Percentiles rank a stretch among this genome's conserved stretches.
phyloP scores from a whole-genome alignment of 2,888 invertebrate genomes.

The Glaucopsyche alexis region DNA sequence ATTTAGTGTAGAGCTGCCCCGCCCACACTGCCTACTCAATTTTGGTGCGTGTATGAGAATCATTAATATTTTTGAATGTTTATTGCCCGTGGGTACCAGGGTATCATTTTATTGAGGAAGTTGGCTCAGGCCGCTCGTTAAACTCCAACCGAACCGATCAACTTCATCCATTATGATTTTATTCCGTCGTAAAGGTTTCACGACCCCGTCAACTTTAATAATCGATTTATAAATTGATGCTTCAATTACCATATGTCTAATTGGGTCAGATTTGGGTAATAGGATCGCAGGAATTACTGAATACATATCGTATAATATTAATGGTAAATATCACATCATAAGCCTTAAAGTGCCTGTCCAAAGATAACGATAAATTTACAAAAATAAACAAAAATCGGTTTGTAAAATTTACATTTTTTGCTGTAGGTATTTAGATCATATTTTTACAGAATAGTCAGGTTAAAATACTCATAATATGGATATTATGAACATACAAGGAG shows the following conservation, averaged over 20 bases:
- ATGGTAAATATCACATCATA: not conserved
- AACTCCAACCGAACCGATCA: constrained; percentile 64
- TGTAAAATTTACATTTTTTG: too few relatives aligned
- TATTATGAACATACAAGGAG: too few relatives aligned
- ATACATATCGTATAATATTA: not conserved
- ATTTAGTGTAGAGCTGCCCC: constrained; percentile 24
- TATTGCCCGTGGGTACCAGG: constrained; percentile 40
- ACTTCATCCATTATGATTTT: constrained; percentile 75
- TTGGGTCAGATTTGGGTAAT: not conserved
- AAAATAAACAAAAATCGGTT: too few relatives aligned
- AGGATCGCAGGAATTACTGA: not conserved
- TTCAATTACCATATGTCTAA: not conserved
- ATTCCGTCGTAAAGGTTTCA: constrained; percentile 74
- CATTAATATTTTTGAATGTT: constrained; percentile 44
- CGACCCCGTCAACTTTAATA: constrained; percentile 57
- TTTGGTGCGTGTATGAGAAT: constrained; percentile 40
- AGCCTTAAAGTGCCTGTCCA: too few relatives aligned
- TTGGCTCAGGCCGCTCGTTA: constrained; percentile 67
- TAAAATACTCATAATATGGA: too few relatives aligned
- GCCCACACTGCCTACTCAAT: constrained; percentile 35
- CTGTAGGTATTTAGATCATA: too few relatives aligned
- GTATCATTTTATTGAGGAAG: constrained; percentile 77
- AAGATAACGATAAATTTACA: too few relatives aligned
- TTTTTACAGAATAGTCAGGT: too few relatives aligned
- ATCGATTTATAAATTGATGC: constrained; percentile 11